These are phyloP conservation scores for Psix sp. DNA, from an alignment of 1,140 invertebrate species.

Conservation along the genomic window DNA sequence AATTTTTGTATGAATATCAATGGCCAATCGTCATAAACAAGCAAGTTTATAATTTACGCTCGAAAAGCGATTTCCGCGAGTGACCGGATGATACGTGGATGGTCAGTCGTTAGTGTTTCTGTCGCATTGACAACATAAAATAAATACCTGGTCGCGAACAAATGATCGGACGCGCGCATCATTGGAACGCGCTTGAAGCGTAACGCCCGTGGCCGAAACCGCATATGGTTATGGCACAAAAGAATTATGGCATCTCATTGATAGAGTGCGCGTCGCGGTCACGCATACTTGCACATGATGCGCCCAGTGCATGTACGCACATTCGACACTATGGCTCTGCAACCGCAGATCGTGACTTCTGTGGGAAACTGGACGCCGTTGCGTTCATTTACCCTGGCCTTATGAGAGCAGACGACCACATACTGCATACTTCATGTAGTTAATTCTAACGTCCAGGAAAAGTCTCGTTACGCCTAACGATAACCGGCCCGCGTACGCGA, in stretches of 20 bases:
- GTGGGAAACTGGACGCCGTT: conserved; percentile 72
- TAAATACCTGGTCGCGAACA: conserved; percentile 60
- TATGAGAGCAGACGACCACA: conserved; percentile 40
- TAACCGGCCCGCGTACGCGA: conserved; percentile 45
- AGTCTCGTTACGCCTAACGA: conserved; percentile 49
- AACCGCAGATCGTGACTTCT: conserved; percentile 76
- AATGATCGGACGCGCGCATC: conserved; percentile 62
- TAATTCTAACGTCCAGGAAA: conserved; percentile 50
- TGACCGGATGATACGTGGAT: conserved; percentile 44
- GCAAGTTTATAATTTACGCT: neutral
- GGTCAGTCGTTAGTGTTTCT: conserved; percentile 37
- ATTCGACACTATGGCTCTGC: conserved; percentile 71
- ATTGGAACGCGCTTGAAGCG: conserved; percentile 69
- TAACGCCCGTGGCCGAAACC: conserved; percentile 70
- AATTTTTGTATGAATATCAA: conserved; percentile 51
- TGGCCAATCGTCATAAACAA: conserved; percentile 35
- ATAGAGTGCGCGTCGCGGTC: conserved; percentile 44
- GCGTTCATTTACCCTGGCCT: conserved; percentile 45
- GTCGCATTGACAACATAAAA: conserved; percentile 57
- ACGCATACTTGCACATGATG: conserved; percentile 50
- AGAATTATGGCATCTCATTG: conserved; percentile 62
- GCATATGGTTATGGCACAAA: conserved; percentile 70
- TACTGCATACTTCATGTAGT: conserved; percentile 26
- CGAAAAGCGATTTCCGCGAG: conserved; percentile 55
- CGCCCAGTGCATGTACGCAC: conserved; percentile 18